These are phyloP conservation scores for Pandemis corylana DNA, from an alignment of 2,888 invertebrate genomes.

Conservation along the genomic window DNA sequence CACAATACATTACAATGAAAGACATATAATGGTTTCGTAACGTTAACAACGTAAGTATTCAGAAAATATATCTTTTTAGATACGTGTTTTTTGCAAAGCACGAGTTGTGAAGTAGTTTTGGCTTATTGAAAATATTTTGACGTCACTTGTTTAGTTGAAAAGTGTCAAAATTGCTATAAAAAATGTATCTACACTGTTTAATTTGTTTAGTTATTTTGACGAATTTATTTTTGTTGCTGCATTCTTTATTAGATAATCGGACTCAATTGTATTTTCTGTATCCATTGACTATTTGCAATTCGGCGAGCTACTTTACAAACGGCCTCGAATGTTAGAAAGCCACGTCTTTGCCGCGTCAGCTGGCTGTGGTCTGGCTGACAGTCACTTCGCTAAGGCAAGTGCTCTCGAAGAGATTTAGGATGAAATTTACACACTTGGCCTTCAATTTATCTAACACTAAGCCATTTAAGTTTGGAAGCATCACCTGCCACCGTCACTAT, in stretches of 20 bases:
- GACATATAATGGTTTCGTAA: neutral
- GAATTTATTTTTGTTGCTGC: too few species aligned
- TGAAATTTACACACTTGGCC: slow-evolving; percentile 17
- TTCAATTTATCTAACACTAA: slow-evolving; percentile 6
- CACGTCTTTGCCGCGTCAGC: slow-evolving; percentile 32
- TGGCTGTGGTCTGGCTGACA: slow-evolving; percentile 45
- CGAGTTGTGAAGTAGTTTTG: neutral
- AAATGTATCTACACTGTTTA: too few species aligned
- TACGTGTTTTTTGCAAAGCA: neutral
- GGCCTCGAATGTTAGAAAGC: slow-evolving; percentile 31
- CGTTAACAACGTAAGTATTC: neutral
- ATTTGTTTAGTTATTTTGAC: too few species aligned
- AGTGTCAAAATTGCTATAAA: too few species aligned
- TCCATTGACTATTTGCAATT: neutral
- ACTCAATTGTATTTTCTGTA: neutral
- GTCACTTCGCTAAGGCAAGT: slow-evolving; percentile 48
- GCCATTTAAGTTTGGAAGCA: slow-evolving; percentile 5
- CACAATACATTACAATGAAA: slow-evolving; percentile 12
- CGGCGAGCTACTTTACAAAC: slow-evolving; percentile 10
- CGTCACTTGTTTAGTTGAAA: slow-evolving; percentile 6
- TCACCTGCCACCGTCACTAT: neutral
- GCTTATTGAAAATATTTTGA: slow-evolving; percentile 17
- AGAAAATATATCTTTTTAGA: neutral
- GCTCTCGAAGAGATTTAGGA: slow-evolving; percentile 22
- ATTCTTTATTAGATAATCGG: too few species aligned